These are phyloP conservation scores for Psittacara wagleri DNA, from an alignment of 2,113 vertebrate genomes.

Conservation along the genomic window DNA sequence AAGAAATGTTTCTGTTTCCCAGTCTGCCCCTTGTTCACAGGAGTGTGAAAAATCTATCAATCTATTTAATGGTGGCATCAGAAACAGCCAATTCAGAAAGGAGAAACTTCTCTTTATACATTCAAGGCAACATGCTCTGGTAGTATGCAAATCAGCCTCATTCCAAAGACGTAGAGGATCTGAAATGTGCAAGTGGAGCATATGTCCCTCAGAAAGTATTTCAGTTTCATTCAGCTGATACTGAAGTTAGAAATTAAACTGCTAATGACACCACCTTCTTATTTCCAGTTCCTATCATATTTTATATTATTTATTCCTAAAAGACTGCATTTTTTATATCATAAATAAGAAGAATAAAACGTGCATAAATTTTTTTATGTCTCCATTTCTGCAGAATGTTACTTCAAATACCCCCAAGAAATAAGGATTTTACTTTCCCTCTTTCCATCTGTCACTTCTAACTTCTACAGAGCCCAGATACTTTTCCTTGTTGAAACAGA, in stretches of 20 bases:
- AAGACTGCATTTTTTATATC: neutral
- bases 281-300: neutral
- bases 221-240: neutral
- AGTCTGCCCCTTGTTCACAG: neutral
- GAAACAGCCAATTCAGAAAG: neutral
- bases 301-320: neutral
- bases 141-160: neutral
- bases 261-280: neutral
- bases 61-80: neutral
- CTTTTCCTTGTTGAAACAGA: neutral
- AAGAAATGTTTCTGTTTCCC: neutral
- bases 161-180: neutral
- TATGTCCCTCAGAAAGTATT: neutral
- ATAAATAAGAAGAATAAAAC: neutral
- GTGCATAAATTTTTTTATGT: neutral
- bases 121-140: neutral
- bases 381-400: neutral
- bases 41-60: neutral
- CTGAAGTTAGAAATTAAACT: neutral
- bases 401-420: neutral
- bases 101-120: neutral
- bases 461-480: neutral
- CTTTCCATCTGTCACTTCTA: neutral
- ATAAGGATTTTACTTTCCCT: neutral
- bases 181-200: neutral